Percentiles rank a stretch among this genome's conserved stretches.
These are phyloP conservation scores for Yponomeuta plumbellus DNA, from an alignment of 2,888 invertebrate genomes.

Conservation along the genomic window DNA sequence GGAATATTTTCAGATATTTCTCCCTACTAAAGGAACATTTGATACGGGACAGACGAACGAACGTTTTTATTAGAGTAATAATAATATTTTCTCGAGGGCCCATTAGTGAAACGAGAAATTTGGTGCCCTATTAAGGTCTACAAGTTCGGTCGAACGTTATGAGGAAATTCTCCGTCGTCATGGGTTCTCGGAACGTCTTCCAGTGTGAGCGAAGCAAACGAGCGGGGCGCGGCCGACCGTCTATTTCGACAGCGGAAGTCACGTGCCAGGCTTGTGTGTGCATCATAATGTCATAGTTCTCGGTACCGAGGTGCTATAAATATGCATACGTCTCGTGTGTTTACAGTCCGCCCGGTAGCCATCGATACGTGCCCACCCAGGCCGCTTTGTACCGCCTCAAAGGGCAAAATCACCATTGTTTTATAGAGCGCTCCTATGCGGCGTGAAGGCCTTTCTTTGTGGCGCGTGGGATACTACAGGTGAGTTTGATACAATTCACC, in stretches of 20 bases:
- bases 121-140: neutral
- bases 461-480: constrained; percentile 39
- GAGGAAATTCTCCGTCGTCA: neutral
- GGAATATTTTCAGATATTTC: too few relatives aligned
- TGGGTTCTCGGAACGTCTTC: constrained; percentile 6
- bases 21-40: neutral
- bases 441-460: constrained; percentile 28
- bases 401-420: constrained; percentile 48
- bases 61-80: constrained; percentile 1
- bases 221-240: constrained; percentile 12
- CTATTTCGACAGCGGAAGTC: constrained; percentile 58
- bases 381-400: constrained; percentile 40
- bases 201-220: constrained; percentile 12
- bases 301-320: constrained; percentile 55
- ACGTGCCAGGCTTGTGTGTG: constrained; percentile 45
- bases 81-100: constrained; percentile 1
- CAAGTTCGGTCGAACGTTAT: constrained; percentile 1
- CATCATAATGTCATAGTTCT: constrained; percentile 61
- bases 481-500: constrained; percentile 30
- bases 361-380: constrained; percentile 53
- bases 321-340: constrained; percentile 40
- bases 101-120: constrained; percentile 7
- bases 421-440: constrained; percentile 31
- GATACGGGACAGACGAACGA: constrained; percentile 5
- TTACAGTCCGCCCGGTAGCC: constrained; percentile 27